Conservation (phyloP, 2,113 vertebrate genomes). For the Thunnus thynnus region DNA sequence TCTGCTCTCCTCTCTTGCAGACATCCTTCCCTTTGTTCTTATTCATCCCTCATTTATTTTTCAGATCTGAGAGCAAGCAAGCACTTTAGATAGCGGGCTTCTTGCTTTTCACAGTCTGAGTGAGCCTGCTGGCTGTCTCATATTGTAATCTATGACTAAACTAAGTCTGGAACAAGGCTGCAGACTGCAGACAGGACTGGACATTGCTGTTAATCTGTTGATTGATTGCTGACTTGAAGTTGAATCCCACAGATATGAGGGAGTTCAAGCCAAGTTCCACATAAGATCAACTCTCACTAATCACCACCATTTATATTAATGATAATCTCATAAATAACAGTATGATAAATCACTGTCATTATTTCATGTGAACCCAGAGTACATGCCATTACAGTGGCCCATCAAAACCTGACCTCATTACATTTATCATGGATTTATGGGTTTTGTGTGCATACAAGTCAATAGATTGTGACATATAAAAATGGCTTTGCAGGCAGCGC, state of each 20-base stretch:
- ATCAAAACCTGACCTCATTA: slow-evolving; percentile 68
- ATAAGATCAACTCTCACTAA: slow-evolving; percentile 40
- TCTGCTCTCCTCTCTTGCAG: slow-evolving; percentile 26
- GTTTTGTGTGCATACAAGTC: slow-evolving; percentile 46
- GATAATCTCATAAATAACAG: slow-evolving; percentile 53
- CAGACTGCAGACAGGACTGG: slow-evolving; percentile 8
- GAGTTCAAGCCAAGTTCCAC: slow-evolving; percentile 13
- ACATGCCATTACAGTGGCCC: slow-evolving; percentile 35
- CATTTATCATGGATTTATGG: slow-evolving; percentile 69
- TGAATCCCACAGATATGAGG: slow-evolving; percentile 5
- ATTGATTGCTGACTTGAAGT: slow-evolving; percentile 31
- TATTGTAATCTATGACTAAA: slow-evolving; percentile 23
- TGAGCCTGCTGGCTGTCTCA: slow-evolving; percentile 27
- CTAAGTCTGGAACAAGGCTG: slow-evolving; percentile 17
- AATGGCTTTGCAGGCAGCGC: slow-evolving; percentile 38
- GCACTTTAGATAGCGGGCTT: slow-evolving; percentile 42
- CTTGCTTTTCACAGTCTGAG: slow-evolving; percentile 24
- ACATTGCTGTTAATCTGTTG: slow-evolving; percentile 33
- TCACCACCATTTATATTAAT: slow-evolving; percentile 56
- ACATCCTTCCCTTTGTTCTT: slow-evolving; percentile 63
- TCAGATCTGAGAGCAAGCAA: slow-evolving; percentile 44
- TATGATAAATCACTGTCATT: slow-evolving; percentile 42
- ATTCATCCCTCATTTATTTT: slow-evolving; percentile 73
- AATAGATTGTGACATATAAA: slow-evolving; percentile 58
- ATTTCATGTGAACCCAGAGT: slow-evolving; percentile 26